Percentiles rank a stretch among this genome's conserved stretches.
These are phyloP conservation scores for Cataglyphis hispanica DNA, from an alignment of 1,140 invertebrate genomes.

Conservation along the genomic window DNA sequence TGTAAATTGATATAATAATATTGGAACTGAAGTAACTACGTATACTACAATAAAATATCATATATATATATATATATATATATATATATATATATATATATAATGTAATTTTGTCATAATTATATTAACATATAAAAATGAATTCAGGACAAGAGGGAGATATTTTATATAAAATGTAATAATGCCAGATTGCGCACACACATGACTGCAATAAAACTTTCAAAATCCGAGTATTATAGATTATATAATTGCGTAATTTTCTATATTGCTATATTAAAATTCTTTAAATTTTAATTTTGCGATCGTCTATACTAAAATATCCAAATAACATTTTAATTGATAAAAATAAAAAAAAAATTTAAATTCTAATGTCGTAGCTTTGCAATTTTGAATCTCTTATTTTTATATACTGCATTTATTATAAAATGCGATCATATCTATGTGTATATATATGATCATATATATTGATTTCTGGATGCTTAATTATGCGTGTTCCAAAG, in stretches of 20 bases:
- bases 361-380: neutral
- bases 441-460: neutral
- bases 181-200: no score
- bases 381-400: constrained; percentile 2
- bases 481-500: constrained; percentile 44
- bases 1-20: neutral
- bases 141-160: neutral
- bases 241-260: neutral
- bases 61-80: neutral
- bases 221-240: neutral
- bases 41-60: neutral
- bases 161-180: neutral
- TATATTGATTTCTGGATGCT: constrained; percentile 1
- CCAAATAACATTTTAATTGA: neutral
- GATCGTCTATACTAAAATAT: neutral
- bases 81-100: neutral
- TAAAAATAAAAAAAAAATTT: neutral
- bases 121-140: neutral
- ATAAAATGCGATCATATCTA: neutral
- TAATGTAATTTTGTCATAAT: neutral
- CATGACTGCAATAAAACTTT: neutral
- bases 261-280: neutral
- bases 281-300: neutral
- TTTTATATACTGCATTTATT: neutral
- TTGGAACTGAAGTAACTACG: neutral